Evolutionary conservation across 2,113 vertebrate species (phyloP).

Genomic region (Chaetura pelagica): DNA sequence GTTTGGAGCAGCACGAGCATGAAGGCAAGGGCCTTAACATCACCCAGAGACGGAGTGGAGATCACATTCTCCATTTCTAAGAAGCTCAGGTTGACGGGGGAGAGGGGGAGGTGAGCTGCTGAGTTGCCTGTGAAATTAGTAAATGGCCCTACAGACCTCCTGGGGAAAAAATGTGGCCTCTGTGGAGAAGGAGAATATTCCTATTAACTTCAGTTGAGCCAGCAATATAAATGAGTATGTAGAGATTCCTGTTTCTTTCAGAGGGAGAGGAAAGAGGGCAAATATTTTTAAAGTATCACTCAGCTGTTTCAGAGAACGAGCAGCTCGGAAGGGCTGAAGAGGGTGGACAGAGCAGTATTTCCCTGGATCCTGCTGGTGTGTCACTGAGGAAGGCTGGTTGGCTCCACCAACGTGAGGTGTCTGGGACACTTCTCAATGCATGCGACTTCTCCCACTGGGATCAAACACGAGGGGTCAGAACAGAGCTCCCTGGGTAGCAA

Average conservation of each 20-base stretch:
- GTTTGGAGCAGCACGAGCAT: slow-evolving; percentile 57
- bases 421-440: slow-evolving; percentile 17
- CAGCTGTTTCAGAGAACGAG: not conserved
- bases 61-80: slow-evolving; percentile 15
- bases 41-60: not conserved
- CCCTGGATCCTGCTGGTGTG: not conserved
- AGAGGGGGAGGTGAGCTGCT: not conserved
- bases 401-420: not conserved
- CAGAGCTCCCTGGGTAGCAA: not conserved
- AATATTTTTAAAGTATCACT: slow-evolving; percentile 20
- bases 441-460: slow-evolving; percentile 13
- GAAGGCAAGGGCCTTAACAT: slow-evolving; percentile 55
- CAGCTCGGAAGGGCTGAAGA: not conserved
- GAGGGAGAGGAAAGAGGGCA: slow-evolving; percentile 4
- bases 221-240: not conserved
- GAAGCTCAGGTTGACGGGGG: slow-evolving; percentile 22
- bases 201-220: not conserved
- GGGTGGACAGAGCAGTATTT: not conserved
- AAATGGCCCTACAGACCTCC: not conserved
- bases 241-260: not conserved
- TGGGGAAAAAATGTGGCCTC: not conserved
- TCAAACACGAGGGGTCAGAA: slow-evolving; percentile 10
- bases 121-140: slow-evolving; percentile 29
- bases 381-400: not conserved
- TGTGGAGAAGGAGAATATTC: slow-evolving; percentile 29